Conservation (phyloP, 2,888 invertebrate genomes). For the Elegia similella region DNA sequence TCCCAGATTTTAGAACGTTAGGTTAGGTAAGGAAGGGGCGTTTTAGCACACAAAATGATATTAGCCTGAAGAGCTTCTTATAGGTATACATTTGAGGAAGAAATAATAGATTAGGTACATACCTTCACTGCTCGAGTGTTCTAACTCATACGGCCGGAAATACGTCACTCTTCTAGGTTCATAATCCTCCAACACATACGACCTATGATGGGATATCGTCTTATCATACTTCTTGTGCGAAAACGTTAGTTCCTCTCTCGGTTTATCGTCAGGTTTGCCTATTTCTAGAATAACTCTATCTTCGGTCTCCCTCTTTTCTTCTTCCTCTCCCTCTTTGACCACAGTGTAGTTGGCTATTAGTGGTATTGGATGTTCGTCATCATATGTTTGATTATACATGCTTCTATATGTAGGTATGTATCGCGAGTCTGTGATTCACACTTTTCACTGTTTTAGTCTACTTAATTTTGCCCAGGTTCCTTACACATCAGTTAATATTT, state of each 20-base stretch:
- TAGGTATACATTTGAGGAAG: too few species aligned
- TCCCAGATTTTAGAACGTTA: too few species aligned
- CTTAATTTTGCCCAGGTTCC: too few species aligned
- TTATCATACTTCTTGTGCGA: conserved; percentile 79
- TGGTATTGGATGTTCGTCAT: conserved; percentile 64
- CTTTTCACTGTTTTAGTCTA: background rate
- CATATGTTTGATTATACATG: conserved; percentile 63
- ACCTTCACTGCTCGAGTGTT: conserved; percentile 55
- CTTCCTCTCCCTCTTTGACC: conserved; percentile 58
- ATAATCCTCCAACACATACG: conserved; percentile 72
- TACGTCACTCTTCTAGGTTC: conserved; percentile 60
- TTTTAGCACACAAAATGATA: too few species aligned
- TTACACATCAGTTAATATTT: too few species aligned
- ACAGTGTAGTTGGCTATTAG: conserved; percentile 66
- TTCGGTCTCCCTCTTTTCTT: conserved; percentile 60
- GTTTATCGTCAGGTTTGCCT: conserved; percentile 71
- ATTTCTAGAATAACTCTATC: conserved; percentile 76
- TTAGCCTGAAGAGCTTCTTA: too few species aligned
- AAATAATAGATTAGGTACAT: conserved; percentile 28
- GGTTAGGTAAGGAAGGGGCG: too few species aligned
- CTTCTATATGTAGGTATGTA: conserved; percentile 1
- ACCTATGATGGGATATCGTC: conserved; percentile 72
- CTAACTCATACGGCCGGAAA: conserved; percentile 66
- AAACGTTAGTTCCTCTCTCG: conserved; percentile 68
- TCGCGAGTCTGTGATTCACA: background rate